Conservation (phyloP, 1,140 invertebrate species). For the Nebria ingens region DNA sequence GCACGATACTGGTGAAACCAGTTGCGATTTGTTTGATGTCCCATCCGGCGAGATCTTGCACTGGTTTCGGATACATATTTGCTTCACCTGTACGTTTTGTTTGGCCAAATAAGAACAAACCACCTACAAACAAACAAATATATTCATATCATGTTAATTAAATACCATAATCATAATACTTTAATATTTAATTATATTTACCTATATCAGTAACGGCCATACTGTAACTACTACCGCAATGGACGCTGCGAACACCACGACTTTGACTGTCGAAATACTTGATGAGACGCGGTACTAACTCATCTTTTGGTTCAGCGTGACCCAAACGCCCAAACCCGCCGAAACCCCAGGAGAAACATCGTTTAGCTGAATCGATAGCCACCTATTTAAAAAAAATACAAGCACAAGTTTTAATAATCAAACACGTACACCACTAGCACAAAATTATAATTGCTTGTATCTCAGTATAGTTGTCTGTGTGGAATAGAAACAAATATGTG, state of each 20-base stretch:
- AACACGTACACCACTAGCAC: too few relatives aligned
- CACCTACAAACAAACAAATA: constrained; percentile 32
- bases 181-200: constrained; percentile 24
- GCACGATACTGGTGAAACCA: constrained; percentile 69
- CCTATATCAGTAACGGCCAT: constrained; percentile 74
- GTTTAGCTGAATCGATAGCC: constrained; percentile 74
- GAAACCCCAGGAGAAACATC: constrained; percentile 89
- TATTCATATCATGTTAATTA: constrained; percentile 8
- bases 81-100: constrained; percentile 87
- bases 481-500: not conserved
- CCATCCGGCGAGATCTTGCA: constrained; percentile 87
- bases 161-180: not conserved
- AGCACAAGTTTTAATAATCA: not conserved
- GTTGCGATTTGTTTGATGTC: constrained; percentile 73
- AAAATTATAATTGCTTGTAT: too few relatives aligned
- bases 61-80: constrained; percentile 93
- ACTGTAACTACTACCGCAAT: constrained; percentile 78
- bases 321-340: constrained; percentile 87
- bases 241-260: constrained; percentile 66
- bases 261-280: constrained; percentile 79
- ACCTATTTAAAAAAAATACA: constrained; percentile 40
- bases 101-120: constrained; percentile 78
- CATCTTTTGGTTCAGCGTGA: constrained; percentile 85
- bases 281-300: constrained; percentile 74
- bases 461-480: not conserved